Evolutionary conservation across 2,797 vertebrate species (phyloP).

Genomic region (Telmatherina bonti): DNA sequence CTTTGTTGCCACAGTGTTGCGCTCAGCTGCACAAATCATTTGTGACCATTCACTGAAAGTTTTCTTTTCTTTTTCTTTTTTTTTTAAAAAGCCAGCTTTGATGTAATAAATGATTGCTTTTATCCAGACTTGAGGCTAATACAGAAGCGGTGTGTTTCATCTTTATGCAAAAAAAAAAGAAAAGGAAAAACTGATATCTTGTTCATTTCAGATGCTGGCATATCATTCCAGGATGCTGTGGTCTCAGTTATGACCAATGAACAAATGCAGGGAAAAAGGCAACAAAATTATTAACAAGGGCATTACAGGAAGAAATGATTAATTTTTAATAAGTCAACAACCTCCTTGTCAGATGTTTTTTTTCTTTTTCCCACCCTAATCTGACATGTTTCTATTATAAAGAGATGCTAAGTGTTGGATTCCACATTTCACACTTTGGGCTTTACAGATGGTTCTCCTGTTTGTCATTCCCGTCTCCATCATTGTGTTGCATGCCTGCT

Average conservation of each 20-base stretch:
- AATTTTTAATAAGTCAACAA: slow-evolving; percentile 14
- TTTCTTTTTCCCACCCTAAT: slow-evolving; percentile 4
- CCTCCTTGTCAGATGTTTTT: slow-evolving; percentile 16
- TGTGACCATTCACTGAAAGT: slow-evolving; percentile 51
- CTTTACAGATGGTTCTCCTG: slow-evolving; percentile 35
- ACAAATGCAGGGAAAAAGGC: slow-evolving; percentile 44
- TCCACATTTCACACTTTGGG: slow-evolving; percentile 29
- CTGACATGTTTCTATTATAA: slow-evolving; percentile 4
- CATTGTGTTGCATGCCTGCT: slow-evolving; percentile 69
- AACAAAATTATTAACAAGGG: slow-evolving; percentile 40
- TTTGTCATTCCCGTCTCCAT: slow-evolving; percentile 60
- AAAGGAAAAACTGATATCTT: slow-evolving; percentile 21
- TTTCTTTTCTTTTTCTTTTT: no score
- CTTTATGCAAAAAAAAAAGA: slow-evolving; percentile 8
- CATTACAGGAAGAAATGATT: slow-evolving; percentile 51
- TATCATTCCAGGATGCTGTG: slow-evolving; percentile 69
- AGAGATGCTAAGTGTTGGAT: slow-evolving; percentile 27
- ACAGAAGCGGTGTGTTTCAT: neutral
- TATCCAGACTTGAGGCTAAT: slow-evolving; percentile 39
- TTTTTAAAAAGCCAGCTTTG: slow-evolving; percentile 55
- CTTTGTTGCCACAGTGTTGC: slow-evolving; percentile 33
- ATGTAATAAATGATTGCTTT: slow-evolving; percentile 35
- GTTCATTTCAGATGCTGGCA: slow-evolving; percentile 49
- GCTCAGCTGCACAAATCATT: slow-evolving; percentile 36
- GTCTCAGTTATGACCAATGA: slow-evolving; percentile 59